A percentile compares a stretch with the other conserved stretches of the same genome.
Conservation (phyloP, 2,113 vertebrate genomes). For the Dicentrarchus labrax region DNA sequence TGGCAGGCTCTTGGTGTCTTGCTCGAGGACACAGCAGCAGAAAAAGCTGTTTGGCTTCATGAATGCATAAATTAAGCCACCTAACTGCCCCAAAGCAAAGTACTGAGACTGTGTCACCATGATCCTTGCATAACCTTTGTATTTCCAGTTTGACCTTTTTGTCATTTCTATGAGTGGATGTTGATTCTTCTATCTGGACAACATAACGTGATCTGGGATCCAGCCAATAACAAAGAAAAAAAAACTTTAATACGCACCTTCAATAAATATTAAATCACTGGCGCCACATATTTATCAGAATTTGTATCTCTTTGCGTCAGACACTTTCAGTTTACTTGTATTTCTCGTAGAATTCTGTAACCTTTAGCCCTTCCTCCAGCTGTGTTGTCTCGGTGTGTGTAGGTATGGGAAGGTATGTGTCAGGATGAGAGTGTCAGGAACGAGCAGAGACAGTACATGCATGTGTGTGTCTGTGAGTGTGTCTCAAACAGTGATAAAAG, state of each 20-base stretch:
- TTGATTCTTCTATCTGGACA: background rate
- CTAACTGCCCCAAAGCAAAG: no score
- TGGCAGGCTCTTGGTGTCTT: background rate
- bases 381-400: slow-evolving; percentile 77
- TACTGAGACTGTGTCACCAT: background rate
- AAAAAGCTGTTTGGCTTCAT: background rate
- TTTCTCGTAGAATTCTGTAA: slow-evolving; percentile 52
- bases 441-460: slow-evolving; percentile 59
- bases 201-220: background rate
- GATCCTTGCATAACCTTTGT: background rate
- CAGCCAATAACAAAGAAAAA: no score
- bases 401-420: slow-evolving; percentile 55
- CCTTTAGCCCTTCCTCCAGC: slow-evolving; percentile 67
- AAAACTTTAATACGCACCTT: background rate
- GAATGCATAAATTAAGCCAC: background rate
- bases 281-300: background rate
- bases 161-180: background rate
- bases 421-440: slow-evolving; percentile 54
- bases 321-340: slow-evolving; percentile 44
- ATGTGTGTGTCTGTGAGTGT: slow-evolving; percentile 41
- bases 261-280: background rate
- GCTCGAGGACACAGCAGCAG: background rate
- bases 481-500: slow-evolving; percentile 72
- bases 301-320: slow-evolving; percentile 15
- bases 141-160: background rate